Conservation (phyloP, 2,888 invertebrate species). For the Cloeon dipterum region DNA sequence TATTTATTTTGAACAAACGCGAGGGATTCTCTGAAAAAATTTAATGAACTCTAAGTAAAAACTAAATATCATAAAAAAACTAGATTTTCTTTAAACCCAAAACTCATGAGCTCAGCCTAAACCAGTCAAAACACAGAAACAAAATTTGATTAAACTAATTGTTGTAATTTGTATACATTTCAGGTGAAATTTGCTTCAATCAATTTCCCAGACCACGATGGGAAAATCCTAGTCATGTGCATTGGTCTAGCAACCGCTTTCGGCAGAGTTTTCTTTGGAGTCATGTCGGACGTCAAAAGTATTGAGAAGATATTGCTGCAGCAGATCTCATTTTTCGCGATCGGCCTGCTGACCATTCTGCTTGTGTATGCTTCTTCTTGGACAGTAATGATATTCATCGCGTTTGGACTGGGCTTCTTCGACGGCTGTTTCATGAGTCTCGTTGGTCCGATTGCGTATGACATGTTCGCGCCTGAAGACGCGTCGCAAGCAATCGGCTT, state of each 20-base stretch:
- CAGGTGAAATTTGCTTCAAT: constrained; percentile 39
- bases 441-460: constrained; percentile 77
- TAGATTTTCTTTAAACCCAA: no score
- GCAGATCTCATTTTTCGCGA: constrained; percentile 45
- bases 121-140: no score
- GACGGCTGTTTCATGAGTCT: constrained; percentile 85
- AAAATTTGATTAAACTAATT: no score
- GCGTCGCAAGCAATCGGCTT: constrained; percentile 86
- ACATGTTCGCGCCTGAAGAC: constrained; percentile 53
- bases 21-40: no score
- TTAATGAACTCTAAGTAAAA: no score
- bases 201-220: constrained; percentile 32
- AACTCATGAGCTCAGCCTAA: no score
- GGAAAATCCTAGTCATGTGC: constrained; percentile 61
- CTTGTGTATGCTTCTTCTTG: constrained; percentile 45
- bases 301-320: constrained; percentile 66
- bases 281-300: constrained; percentile 54
- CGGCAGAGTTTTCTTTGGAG: constrained; percentile 64
- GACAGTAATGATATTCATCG: no score
- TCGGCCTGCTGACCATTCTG: constrained; percentile 53
- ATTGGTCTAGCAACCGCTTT: constrained; percentile 68
- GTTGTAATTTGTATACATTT: background rate
- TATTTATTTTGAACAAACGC: background rate
- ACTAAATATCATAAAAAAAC: no score
- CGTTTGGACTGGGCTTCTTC: constrained; percentile 72